These are phyloP conservation scores for Athripsodes cinereus DNA, from an alignment of 2,888 invertebrate species.

Conservation along the genomic window DNA sequence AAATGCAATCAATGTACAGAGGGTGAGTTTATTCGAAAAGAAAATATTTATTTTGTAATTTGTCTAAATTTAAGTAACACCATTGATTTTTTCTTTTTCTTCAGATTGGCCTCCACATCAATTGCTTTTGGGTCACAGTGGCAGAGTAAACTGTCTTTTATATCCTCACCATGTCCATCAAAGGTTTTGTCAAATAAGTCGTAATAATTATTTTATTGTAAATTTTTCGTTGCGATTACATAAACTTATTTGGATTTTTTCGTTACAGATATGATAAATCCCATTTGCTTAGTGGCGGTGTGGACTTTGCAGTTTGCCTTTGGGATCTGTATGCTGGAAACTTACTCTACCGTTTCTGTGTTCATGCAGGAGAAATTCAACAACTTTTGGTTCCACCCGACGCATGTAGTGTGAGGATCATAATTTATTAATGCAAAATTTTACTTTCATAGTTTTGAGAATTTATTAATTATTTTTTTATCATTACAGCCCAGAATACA, in stretches of 20 bases:
- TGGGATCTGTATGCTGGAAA: constrained; percentile 93
- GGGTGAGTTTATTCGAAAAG: no score
- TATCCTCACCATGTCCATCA: constrained; percentile 90
- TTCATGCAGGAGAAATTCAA: constrained; percentile 95
- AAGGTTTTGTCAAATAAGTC: constrained; percentile 45
- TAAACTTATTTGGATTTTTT: no score
- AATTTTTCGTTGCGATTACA: no score
- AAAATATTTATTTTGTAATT: no score
- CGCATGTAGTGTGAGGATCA: constrained; percentile 68
- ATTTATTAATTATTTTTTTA: constrained; percentile 23
- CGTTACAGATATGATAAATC: constrained; percentile 69
- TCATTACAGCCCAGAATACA: constrained; percentile 75
- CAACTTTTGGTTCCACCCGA: constrained; percentile 92
- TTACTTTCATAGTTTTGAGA: not conserved
- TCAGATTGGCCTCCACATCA: constrained; percentile 88
- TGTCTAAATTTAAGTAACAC: not conserved
- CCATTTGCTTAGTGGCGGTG: constrained; percentile 91
- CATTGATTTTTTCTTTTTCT: constrained; percentile 21
- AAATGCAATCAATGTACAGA: no score
- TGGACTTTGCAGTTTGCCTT: constrained; percentile 94
- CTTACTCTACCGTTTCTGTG: constrained; percentile 89
- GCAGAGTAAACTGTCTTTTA: constrained; percentile 88
- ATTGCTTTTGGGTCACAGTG: constrained; percentile 82
- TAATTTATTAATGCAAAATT: not conserved
- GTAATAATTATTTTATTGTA: no score